phyloP scores from a whole-genome alignment of 2,888 invertebrate genomes.

The Diabrotica balteata region DNA sequence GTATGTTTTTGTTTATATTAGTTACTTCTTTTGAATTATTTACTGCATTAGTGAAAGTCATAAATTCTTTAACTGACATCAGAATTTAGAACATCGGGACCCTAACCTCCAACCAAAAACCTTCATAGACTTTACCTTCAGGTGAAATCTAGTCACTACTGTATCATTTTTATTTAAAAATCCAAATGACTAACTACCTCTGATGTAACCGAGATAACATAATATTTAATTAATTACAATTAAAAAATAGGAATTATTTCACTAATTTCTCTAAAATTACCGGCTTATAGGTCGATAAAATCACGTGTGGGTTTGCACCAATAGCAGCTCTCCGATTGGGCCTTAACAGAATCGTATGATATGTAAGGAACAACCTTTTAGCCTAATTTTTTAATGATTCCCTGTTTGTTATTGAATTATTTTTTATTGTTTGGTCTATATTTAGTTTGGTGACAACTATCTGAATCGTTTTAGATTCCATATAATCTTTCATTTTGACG shows the following conservation, averaged over 20 bases:
- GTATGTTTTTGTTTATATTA: constrained; percentile 41
- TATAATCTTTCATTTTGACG: background rate
- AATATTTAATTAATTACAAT: too few species aligned
- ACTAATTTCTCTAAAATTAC: constrained; percentile 6
- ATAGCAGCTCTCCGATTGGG: constrained; percentile 16
- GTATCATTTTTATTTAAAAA: too few species aligned
- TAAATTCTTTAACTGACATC: constrained; percentile 21
- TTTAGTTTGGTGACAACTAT: constrained; percentile 1
- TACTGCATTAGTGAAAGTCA: constrained; percentile 32
- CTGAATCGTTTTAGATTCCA: too few species aligned
- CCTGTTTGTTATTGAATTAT: background rate
- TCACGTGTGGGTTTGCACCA: constrained; percentile 19
- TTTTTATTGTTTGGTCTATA: constrained; percentile 1
- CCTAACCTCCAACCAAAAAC: constrained; percentile 7
- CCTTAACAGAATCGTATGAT: constrained; percentile 23
- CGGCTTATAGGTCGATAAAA: constrained; percentile 28
- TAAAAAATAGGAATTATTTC: constrained; percentile 9
- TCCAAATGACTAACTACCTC: background rate
- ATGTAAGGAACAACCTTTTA: constrained; percentile 5
- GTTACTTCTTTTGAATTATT: constrained; percentile 16
- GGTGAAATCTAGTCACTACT: background rate
- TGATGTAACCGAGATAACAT: background rate
- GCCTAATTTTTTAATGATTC: constrained; percentile 7
- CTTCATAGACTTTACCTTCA: background rate
- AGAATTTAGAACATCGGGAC: constrained; percentile 3